Conservation (phyloP, 2,113 vertebrate genomes). For the Boulengeromyrus knoepffleri region DNA sequence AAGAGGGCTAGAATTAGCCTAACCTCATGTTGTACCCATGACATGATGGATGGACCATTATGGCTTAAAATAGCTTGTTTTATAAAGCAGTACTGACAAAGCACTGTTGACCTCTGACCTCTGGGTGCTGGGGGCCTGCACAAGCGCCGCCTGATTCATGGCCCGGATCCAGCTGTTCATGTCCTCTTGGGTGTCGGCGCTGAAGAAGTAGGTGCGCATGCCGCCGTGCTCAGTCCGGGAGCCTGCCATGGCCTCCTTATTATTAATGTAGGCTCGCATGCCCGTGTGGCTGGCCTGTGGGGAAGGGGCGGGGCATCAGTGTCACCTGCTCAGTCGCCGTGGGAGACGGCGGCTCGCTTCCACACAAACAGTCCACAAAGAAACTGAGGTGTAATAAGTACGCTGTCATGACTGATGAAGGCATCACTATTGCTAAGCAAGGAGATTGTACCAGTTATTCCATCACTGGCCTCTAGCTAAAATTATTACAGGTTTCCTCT, state of each 20-base stretch:
- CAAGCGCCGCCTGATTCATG: constrained; percentile 94
- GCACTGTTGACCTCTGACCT: constrained; percentile 62
- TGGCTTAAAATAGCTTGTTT: background rate
- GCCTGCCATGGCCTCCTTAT: constrained; percentile 80
- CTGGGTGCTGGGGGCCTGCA: constrained; percentile 79
- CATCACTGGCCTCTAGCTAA: background rate
- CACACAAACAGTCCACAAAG: background rate
- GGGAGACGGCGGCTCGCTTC: background rate
- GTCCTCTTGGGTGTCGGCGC: constrained; percentile 93
- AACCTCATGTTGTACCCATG: background rate
- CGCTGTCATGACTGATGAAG: background rate
- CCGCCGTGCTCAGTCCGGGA: constrained; percentile 86
- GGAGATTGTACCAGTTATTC: background rate
- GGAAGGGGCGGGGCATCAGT: background rate
- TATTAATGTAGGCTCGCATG: constrained; percentile 92
- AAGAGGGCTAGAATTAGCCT: background rate
- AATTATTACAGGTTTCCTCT: background rate
- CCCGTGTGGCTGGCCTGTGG: constrained; percentile 85
- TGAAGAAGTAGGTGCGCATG: constrained; percentile 97
- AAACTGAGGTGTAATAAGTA: background rate
- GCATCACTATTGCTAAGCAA: background rate
- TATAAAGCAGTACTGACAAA: background rate
- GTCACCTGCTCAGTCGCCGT: background rate
- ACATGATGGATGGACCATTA: background rate
- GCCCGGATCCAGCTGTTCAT: constrained; percentile 93